phyloP scores from a whole-genome alignment of 2,797 vertebrate genomes.

The Microctenopoma steveboyesi region DNA sequence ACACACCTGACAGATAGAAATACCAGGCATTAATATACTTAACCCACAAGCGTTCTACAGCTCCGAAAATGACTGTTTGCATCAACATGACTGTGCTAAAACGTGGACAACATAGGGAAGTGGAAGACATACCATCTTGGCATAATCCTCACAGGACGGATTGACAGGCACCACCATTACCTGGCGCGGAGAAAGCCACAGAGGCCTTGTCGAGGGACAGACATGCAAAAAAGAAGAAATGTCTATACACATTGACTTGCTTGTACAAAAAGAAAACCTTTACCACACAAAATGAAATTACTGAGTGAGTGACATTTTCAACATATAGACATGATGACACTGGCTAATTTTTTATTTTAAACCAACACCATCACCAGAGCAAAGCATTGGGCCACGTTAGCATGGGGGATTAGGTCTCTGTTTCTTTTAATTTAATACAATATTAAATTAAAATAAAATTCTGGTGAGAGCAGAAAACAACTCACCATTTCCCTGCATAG shows the following conservation, averaged over 20 bases:
- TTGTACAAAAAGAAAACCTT: neutral
- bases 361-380: neutral
- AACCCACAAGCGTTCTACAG: neutral
- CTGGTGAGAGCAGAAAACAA: neutral
- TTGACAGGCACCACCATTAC: conserved; percentile 94
- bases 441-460: conserved; percentile 5
- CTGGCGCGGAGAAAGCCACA: conserved; percentile 95
- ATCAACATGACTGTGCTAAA: neutral
- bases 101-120: neutral
- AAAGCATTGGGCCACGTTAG: neutral
- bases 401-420: neutral
- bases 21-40: neutral
- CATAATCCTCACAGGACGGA: conserved; percentile 89
- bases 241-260: neutral
- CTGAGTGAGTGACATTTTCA: too few species aligned
- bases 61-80: neutral
- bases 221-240: neutral
- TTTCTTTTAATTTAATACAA: neutral
- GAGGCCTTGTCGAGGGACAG: conserved; percentile 84
- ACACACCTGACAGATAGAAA: conserved; percentile 83
- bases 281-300: neutral
- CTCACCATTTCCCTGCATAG: conserved; percentile 95
- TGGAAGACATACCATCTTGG: conserved; percentile 80
- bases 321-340: neutral
- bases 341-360: neutral